These are phyloP conservation scores for Macrostomum lignano DNA, from an alignment of 1,140 invertebrate genomes.

Conservation along the genomic window DNA sequence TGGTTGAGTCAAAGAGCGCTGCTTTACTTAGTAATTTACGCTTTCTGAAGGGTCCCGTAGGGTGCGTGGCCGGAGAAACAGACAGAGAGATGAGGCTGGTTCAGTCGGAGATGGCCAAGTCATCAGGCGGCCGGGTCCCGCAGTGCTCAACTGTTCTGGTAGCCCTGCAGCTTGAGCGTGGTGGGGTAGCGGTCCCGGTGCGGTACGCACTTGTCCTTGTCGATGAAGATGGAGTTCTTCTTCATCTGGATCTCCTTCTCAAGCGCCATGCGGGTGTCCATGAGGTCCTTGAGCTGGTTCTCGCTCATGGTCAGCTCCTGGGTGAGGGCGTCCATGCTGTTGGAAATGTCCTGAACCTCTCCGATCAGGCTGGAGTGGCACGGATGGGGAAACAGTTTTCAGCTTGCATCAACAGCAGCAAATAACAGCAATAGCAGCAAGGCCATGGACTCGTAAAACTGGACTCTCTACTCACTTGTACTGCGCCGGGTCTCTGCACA, in stretches of 20 bases:
- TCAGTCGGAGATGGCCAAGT: too few relatives aligned
- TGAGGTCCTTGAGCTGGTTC: conserved; percentile 22
- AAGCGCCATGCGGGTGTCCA: conserved; percentile 23
- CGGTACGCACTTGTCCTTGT: conserved; percentile 23
- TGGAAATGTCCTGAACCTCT: conserved; percentile 23
- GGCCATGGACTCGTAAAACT: too few relatives aligned
- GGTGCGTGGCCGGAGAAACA: too few relatives aligned
- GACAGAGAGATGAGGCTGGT: too few relatives aligned
- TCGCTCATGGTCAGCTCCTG: conserved; percentile 20
- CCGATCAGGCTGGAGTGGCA: conserved; percentile 21
- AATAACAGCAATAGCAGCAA: too few relatives aligned
- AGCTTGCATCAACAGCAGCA: too few relatives aligned
- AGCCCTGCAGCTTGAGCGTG: conserved; percentile 20
- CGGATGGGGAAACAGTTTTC: too few relatives aligned
- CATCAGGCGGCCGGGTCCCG: too few relatives aligned
- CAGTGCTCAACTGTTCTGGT: conserved; percentile 8
- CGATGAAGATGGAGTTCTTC: conserved; percentile 26
- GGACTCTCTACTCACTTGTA: conserved; percentile 21
- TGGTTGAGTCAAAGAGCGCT: too few relatives aligned
- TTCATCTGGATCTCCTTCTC: conserved; percentile 26
- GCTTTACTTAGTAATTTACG: too few relatives aligned
- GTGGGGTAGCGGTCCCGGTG: conserved; percentile 21
- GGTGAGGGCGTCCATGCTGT: conserved; percentile 22
- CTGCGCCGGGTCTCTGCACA: conserved; percentile 23
- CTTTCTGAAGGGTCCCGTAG: too few relatives aligned